Evolutionary conservation across 1,140 invertebrate genomes (phyloP), one percentile per base, ranked within the genome.

Genomic region (Drosophila aff.): DNA sequence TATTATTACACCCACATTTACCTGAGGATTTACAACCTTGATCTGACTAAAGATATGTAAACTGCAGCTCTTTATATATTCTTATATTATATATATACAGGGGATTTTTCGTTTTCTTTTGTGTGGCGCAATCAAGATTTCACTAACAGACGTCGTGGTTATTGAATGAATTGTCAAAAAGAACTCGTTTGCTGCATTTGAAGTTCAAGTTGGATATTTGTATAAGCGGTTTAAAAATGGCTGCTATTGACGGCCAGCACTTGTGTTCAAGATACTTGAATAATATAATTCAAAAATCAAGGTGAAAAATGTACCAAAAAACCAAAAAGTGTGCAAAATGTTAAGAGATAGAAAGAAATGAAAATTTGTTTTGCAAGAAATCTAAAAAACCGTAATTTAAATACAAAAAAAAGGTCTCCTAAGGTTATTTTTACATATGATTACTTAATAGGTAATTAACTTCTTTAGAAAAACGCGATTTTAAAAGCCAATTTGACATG

Each of bases 161-260:
- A 57, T 57, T 40, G 53, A 57, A 26, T 40, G 15, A 40, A 40
- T 57, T 57, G 53, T 57, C 36, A 26, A 57, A 57, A 40, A 23
- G 15, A n/a, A 40, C 36, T 26, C 53, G 21, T 40, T n/a, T 10
- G 21, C 36, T 57, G 53, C 53, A 57, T 57, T 57, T 40, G 53
- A 57, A 57, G 36, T 7, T 57, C 5, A 57, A 57, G 33, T 40
- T 57, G 53, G 9, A 40, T 57, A 57, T 57, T 57, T 21, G 15
- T 57, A 57, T 40, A 57, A 57, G 53, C 36, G 36, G 53, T 40
- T 57, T 57, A 57, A 57, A 57, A 57, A 57, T 57, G 15, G 21
- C 33, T 57, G 53, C 36, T 40, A 6, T 57, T 57, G 36, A 57
- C 40, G 53, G 21, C 15, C 53, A 11, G 53, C 36, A 57, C 53